A percentile compares a stretch with the other conserved stretches of the same genome.
phyloP scores from a whole-genome alignment of 2,888 invertebrate species.

The Aromia moschata region DNA sequence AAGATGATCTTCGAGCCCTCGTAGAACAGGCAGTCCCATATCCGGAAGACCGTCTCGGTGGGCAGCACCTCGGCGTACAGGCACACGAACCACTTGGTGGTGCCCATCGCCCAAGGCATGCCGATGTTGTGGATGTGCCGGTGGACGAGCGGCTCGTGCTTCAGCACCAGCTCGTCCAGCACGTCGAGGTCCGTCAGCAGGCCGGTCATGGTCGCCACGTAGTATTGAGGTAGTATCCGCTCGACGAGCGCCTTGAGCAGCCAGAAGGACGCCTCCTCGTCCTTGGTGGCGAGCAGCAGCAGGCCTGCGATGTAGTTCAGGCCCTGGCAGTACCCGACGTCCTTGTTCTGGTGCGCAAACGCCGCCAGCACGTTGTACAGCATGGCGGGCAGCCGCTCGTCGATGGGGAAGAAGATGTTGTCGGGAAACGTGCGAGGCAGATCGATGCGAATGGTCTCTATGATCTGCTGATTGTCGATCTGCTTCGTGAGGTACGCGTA shows the following conservation, averaged over 20 bases:
- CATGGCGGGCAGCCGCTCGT: conserved; percentile 77
- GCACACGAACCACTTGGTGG: conserved; percentile 96
- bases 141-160: conserved; percentile 83
- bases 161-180: conserved; percentile 84
- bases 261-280: conserved; percentile 94
- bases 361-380: conserved; percentile 87
- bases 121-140: conserved; percentile 82
- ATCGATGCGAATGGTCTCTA: conserved; percentile 87
- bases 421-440: conserved; percentile 94
- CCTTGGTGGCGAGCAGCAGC: conserved; percentile 84
- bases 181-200: conserved; percentile 90
- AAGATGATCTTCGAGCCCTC: conserved; percentile 95
- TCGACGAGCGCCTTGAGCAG: conserved; percentile 88
- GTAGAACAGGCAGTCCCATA: conserved; percentile 96
- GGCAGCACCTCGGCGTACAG: conserved; percentile 93
- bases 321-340: conserved; percentile 94
- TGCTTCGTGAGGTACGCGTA: conserved; percentile 76
- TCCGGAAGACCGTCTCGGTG: conserved; percentile 90
- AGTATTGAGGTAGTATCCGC: conserved; percentile 86
- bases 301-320: conserved; percentile 92
- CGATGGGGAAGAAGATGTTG: conserved; percentile 88
- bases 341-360: conserved; percentile 87
- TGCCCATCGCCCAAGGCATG: conserved; percentile 89
- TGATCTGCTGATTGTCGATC: conserved; percentile 75
- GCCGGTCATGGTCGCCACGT: conserved; percentile 89